Conservation (phyloP, 1,140 invertebrate species). For the Atopsyche davidsoni region DNA sequence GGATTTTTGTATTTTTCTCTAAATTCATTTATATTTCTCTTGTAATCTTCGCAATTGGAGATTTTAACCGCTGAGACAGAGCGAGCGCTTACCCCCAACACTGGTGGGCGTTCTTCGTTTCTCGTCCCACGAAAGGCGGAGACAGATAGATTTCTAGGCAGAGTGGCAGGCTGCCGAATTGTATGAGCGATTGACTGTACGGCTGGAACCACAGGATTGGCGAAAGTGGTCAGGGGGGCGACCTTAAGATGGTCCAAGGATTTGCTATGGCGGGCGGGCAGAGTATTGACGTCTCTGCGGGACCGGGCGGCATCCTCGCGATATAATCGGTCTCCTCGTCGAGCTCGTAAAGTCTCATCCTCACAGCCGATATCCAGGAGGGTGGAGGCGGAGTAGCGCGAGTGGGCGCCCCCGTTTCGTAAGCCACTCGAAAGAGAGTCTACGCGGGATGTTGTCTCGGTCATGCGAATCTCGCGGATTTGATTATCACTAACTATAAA, state of each 20-base stretch:
- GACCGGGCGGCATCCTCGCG: constrained; percentile 28
- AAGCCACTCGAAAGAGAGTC: constrained; percentile 41
- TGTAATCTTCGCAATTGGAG: constrained; percentile 47
- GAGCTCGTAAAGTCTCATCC: constrained; percentile 10
- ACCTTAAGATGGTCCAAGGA: constrained; percentile 67
- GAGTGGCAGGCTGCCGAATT: constrained; percentile 41
- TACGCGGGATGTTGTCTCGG: constrained; percentile 37
- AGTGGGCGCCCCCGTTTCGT: constrained; percentile 46
- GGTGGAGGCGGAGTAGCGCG: constrained; percentile 54
- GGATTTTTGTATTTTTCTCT: constrained; percentile 54
- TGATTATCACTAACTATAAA: constrained; percentile 50
- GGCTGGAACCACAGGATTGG: constrained; percentile 3
- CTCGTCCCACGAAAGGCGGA: constrained; percentile 28
- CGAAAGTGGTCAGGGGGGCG: constrained; percentile 30
- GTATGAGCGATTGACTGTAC: constrained; percentile 20
- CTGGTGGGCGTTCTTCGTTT: constrained; percentile 17
- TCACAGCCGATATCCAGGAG: constrained; percentile 42
- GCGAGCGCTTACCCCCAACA: too few relatives aligned
- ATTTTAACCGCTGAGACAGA: too few relatives aligned
- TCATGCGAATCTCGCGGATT: constrained; percentile 47
- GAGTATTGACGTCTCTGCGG: constrained; percentile 45
- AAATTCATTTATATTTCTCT: constrained; percentile 53
- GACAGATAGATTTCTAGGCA: constrained; percentile 45
- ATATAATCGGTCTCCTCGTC: too few relatives aligned
- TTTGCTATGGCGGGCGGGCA: constrained; percentile 71